Base-by-base conservation (phyloP, 1,140 invertebrate species). In the Calephelis nemesis region DNA sequence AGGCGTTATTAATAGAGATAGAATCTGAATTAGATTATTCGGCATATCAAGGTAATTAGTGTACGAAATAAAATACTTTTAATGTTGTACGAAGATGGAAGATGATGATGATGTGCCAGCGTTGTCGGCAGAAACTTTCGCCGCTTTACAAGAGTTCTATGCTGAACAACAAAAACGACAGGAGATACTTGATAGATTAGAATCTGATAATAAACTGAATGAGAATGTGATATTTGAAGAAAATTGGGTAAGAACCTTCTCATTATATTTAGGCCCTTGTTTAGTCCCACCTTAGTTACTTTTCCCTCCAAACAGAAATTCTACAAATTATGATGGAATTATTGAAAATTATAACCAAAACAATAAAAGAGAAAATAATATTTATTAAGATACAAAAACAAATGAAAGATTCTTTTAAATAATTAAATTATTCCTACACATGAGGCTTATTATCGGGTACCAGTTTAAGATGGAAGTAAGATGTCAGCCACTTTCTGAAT, bases 101-200 rank as follows among this genome's bases (percentile, higher is more conserved):
- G 94, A 95, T 74, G 95, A 96, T 74, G 95, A 96, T 71, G 96
- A 97, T 74, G 79, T 93, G 1, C 93, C 95, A 4, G 84, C 92
- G 71, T 90, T 98, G 11, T 96, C 96, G 11, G 92, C 94, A 3
- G 94, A 95, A 74, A 95, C 97, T 7, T 92, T 98, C 72, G 93
- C 93, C 65, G 96, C 96, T 12, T 88, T 98, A 1, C 93, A 97
- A 78, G 95, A 98, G 85, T 98, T 98, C 92, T 95, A 97, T 70
- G 76, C 86, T 19, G 97, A 98, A 83, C 94, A 95, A 79, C 85
- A 94, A 50, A 93, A 94, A 83, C 90, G 93, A 69, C 93, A 94
- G 80, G 93, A 93, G 63, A 86, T 90, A 49, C 82, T 94, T 58
- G 77, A 91, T 42, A 92, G 93, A 15, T 72, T 83, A 48, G 87